Evolutionary conservation across 1,140 invertebrate species (phyloP), one percentile per base, ranked within the genome.

Genomic region (Monomorium pharaonis): DNA sequence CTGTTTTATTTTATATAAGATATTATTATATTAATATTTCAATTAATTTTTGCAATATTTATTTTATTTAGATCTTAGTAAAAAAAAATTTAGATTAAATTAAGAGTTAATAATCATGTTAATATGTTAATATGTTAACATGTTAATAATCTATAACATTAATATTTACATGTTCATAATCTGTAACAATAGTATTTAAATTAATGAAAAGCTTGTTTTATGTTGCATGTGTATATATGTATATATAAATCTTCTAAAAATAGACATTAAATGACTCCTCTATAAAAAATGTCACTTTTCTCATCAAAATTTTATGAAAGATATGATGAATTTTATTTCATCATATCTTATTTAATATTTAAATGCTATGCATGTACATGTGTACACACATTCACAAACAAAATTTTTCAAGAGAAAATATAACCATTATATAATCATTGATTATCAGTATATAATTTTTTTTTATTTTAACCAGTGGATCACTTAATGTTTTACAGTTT

Each of bases 41-140:
- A 63, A 37, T 7, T 42, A 27, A 60, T 10, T 63, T 51, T 51
- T 16, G 51, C 7, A 0, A 63, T 63, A 65, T 51, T 80, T 10
- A 24, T 54, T 65, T 47, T 77, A 77, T 16, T 75, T 44, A n/a
- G 10, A 67, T 51, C 9, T 78, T 67, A 24, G 9, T n/a, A n/a
- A n/a, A 1, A 24, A 67, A 18, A 54, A 54, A 51, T 33, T 7
- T 37, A 21, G 12, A 67, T 78, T 77, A 51, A 42, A 56, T 47
- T 44, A 7, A 60, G 30, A 58, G 14, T 44, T 70, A 2, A 58
- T n/a, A 60, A 42, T 47, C 24, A 67, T 78, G n/a, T n/a, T n/a
- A n/a, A n/a, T n/a, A n/a, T n/a, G n/a, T n/a, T n/a, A n/a, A n/a
- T n/a, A n/a, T n/a, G n/a, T n/a, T n/a, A n/a, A n/a, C 33, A 78